Conservation (phyloP, 1,140 invertebrate genomes). For the Aphelinus atriplicis region DNA sequence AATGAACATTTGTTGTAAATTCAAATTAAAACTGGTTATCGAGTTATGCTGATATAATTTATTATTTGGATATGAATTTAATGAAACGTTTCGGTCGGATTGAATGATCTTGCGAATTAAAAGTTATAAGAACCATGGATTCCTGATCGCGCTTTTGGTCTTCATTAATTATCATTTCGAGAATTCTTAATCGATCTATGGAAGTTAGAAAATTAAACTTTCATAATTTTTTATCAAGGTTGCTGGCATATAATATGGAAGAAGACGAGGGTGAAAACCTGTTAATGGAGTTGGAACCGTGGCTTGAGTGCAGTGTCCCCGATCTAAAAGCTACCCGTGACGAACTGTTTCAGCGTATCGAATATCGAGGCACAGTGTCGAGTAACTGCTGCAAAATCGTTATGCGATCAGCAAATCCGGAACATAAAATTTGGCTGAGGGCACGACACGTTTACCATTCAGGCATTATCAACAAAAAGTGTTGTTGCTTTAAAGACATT, state of each 20-base stretch:
- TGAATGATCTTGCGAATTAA: no score
- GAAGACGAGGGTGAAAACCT: conserved; percentile 64
- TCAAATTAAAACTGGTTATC: no score
- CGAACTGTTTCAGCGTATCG: conserved; percentile 64
- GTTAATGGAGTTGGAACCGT: conserved; percentile 7
- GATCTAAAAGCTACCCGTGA: conserved; percentile 61
- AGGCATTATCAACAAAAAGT: conserved; percentile 39
- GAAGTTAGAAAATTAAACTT: not conserved
- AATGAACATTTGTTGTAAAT: no score
- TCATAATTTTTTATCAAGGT: conserved; percentile 52
- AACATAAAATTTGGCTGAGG: conserved; percentile 51
- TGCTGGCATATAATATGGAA: conserved; percentile 71
- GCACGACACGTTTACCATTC: conserved; percentile 49
- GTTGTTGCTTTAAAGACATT: not conserved
- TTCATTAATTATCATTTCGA: not conserved
- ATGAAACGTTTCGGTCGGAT: no score
- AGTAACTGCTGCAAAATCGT: conserved; percentile 68
- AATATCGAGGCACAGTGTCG: conserved; percentile 67
- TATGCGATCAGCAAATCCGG: conserved; percentile 47
- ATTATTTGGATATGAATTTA: no score
- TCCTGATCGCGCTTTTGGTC: no score
- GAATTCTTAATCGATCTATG: not conserved
- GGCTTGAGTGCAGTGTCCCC: conserved; percentile 52
- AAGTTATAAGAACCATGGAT: no score
- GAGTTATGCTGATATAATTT: no score